Percentiles rank a stretch among this genome's conserved stretches.
These are phyloP conservation scores for Paralinhomoeus sp. DNA, from an alignment of 2,888 invertebrate genomes.

Conservation along the genomic window DNA sequence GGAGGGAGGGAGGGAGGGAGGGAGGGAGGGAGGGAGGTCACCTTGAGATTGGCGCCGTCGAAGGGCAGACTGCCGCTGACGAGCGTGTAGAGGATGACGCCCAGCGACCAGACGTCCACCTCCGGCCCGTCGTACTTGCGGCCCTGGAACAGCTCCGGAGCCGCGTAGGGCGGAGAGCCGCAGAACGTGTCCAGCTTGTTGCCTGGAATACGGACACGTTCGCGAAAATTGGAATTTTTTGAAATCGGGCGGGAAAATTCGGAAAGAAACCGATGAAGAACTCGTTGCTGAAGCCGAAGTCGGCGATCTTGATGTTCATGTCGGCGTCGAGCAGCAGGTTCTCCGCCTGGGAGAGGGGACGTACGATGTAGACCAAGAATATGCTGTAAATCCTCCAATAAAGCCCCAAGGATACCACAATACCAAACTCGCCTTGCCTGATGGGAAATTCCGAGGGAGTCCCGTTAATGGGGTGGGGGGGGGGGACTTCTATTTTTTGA, in stretches of 20 bases:
- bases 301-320: slow-evolving; percentile 99
- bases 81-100: slow-evolving; percentile 71
- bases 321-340: slow-evolving; percentile 94
- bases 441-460: no score
- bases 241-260: no score
- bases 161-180: slow-evolving; percentile 93
- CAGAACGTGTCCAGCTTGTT: slow-evolving; percentile 98
- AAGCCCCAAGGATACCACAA: no score
- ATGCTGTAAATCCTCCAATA: no score
- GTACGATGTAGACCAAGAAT: no score
- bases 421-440: no score
- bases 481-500: no score
- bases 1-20: no score
- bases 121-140: slow-evolving; percentile 94
- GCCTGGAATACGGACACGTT: no score
- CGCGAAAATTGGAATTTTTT: no score
- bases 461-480: no score
- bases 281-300: slow-evolving; percentile 98
- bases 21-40: no score
- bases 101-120: slow-evolving; percentile 23
- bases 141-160: slow-evolving; percentile 92
- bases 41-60: slow-evolving; percentile 78
- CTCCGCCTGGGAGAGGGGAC: slow-evolving; percentile 71
- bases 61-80: slow-evolving; percentile 97
- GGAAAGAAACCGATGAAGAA: slow-evolving; percentile 43